Evolutionary conservation across 2,113 vertebrate genomes (phyloP).

Genomic region (Turdus rufiventris): DNA sequence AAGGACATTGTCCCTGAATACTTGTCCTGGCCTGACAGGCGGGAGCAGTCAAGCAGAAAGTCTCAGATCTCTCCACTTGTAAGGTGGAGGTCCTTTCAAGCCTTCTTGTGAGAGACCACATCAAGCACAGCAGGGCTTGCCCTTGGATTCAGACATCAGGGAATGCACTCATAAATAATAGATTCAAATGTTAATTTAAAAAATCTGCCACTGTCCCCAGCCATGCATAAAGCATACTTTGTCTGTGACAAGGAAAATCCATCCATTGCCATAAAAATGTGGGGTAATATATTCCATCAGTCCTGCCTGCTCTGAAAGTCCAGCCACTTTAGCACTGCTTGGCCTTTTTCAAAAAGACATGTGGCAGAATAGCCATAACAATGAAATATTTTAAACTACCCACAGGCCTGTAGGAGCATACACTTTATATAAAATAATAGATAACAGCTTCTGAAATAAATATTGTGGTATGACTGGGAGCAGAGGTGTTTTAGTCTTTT

Average conservation of each 20-base stretch:
- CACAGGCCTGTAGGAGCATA: not conserved
- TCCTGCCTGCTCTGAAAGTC: not conserved
- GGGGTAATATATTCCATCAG: not conserved
- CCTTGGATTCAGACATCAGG: not conserved
- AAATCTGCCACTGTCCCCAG: not conserved
- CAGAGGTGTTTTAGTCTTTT: not conserved
- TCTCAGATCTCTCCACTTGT: not conserved
- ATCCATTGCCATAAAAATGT: not conserved
- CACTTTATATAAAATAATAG: not conserved
- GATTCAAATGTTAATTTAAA: slow-evolving; percentile 43
- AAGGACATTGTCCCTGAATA: not conserved
- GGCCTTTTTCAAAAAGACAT: not conserved
- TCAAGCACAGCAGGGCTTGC: not conserved
- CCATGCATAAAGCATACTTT: not conserved
- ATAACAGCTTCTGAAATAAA: not conserved
- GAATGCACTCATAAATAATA: slow-evolving; percentile 34
- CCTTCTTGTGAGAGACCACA: not conserved
- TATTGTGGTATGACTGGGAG: not conserved
- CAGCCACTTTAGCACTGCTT: not conserved
- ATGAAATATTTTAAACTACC: not conserved
- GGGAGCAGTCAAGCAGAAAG: not conserved
- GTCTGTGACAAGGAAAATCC: not conserved
- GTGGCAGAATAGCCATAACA: not conserved
- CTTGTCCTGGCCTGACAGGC: not conserved
- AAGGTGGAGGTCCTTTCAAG: not conserved